These are phyloP conservation scores for Sitta carolinensis DNA, from an alignment of 2,797 vertebrate genomes.

Conservation along the genomic window DNA sequence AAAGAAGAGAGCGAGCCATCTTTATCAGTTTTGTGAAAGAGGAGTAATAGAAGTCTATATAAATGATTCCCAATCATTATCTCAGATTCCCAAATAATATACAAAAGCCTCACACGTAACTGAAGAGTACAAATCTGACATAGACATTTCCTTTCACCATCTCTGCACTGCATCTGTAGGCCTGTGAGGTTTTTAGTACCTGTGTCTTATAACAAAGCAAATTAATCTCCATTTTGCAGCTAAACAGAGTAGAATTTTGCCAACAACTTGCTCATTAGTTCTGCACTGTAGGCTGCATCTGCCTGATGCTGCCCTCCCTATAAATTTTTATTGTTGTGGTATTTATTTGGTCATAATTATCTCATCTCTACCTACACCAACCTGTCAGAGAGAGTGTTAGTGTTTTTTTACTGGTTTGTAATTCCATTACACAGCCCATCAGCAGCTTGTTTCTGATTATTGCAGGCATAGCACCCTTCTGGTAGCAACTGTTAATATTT, in stretches of 20 bases:
- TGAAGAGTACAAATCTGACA: background rate
- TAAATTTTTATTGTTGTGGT: conserved; percentile 38
- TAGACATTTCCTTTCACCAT: conserved; percentile 13
- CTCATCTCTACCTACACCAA: conserved; percentile 17
- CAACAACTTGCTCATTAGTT: conserved; percentile 44
- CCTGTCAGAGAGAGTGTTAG: conserved; percentile 2
- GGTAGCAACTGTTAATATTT: conserved; percentile 42
- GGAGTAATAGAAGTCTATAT: background rate
- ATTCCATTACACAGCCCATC: conserved; percentile 43
- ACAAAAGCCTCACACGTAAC: background rate
- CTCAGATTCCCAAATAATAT: background rate
- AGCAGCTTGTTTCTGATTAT: conserved; percentile 38
- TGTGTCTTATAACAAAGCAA: conserved; percentile 19
- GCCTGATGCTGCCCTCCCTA: background rate
- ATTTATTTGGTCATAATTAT: conserved; percentile 54
- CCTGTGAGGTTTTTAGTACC: conserved; percentile 19
- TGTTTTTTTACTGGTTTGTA: conserved; percentile 42
- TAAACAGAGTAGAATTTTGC: conserved; percentile 28
- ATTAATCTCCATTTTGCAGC: conserved; percentile 54
- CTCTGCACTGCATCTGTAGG: background rate
- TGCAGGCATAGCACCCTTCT: background rate
- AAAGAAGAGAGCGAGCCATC: background rate
- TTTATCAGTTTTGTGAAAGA: background rate
- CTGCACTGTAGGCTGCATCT: background rate
- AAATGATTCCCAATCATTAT: background rate